phyloP scores from a whole-genome alignment of 2,888 invertebrate species.

The Belgica antarctica region DNA sequence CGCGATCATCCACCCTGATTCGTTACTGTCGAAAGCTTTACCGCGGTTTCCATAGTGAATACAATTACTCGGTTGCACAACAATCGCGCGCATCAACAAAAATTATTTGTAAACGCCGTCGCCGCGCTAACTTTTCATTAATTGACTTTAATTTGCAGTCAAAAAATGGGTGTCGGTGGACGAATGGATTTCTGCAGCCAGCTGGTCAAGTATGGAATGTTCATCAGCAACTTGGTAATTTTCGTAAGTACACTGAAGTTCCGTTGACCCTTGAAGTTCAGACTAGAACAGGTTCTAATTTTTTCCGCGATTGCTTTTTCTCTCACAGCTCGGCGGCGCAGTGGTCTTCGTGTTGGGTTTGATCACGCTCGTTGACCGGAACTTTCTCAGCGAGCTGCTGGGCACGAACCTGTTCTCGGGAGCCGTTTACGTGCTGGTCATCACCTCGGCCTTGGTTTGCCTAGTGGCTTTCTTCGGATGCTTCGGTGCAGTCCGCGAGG shows the following conservation, averaged over 20 bases:
- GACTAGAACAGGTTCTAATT: conserved; percentile 46
- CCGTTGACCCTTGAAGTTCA: conserved; percentile 30
- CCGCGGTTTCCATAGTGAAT: conserved; percentile 34
- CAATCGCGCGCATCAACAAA: conserved; percentile 22
- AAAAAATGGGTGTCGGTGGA: conserved; percentile 69
- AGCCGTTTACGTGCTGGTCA: conserved; percentile 78
- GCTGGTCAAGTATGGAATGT: conserved; percentile 82
- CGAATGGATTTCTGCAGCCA: conserved; percentile 87
- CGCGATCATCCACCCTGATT: background rate
- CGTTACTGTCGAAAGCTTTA: background rate
- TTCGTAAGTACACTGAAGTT: conserved; percentile 68
- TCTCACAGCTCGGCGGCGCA: conserved; percentile 70
- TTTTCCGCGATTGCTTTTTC: no score
- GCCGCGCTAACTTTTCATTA: background rate
- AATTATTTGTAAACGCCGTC: background rate
- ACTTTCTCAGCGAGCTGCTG: conserved; percentile 78
- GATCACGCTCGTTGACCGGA: conserved; percentile 81
- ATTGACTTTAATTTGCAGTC: background rate
- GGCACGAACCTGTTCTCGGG: conserved; percentile 86
- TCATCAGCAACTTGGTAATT: conserved; percentile 78
- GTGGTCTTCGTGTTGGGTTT: conserved; percentile 74
- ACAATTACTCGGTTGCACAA: conserved; percentile 17
- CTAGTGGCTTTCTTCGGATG: conserved; percentile 87
- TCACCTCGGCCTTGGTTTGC: conserved; percentile 76
- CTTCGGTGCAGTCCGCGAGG: conserved; percentile 89